phyloP scores from a whole-genome alignment of 2,888 invertebrate genomes.

The Ypsolopha scabrella region DNA sequence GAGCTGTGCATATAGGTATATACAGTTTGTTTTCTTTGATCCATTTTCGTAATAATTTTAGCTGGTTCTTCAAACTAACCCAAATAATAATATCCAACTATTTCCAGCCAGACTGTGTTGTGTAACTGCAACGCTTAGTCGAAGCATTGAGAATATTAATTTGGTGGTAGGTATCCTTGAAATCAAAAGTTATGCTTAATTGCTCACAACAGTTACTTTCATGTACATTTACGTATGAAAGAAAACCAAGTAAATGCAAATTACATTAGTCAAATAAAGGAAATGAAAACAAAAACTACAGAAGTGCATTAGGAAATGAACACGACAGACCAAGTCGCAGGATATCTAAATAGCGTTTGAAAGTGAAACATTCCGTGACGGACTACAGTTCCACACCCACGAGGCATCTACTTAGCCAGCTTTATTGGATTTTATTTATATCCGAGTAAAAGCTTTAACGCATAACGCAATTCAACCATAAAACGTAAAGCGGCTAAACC shows the following conservation, averaged over 20 bases:
- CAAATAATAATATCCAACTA: not conserved
- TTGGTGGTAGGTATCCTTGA: too few species aligned
- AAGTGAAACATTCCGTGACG: constrained; percentile 1
- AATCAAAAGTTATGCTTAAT: too few species aligned
- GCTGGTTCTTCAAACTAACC: not conserved
- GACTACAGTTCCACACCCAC: not conserved
- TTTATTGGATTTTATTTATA: constrained; percentile 1
- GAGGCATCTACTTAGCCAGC: not conserved
- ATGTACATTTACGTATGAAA: too few species aligned
- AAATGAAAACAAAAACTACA: too few species aligned
- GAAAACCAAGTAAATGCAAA: too few species aligned
- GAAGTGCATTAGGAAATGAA: too few species aligned
- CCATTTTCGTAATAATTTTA: not conserved
- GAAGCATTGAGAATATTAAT: too few species aligned
- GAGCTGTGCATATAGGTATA: too few species aligned
- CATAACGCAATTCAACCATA: not conserved
- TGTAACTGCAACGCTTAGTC: not conserved
- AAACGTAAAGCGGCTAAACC: not conserved
- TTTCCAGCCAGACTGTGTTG: not conserved
- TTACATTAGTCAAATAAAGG: too few species aligned
- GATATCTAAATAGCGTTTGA: not conserved
- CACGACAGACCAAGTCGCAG: too few species aligned
- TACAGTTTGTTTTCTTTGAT: too few species aligned
- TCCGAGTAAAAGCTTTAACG: not conserved
- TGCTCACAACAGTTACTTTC: too few species aligned